Conservation (phyloP, 2,113 vertebrate species). For the Limnothrissa miodon region DNA sequence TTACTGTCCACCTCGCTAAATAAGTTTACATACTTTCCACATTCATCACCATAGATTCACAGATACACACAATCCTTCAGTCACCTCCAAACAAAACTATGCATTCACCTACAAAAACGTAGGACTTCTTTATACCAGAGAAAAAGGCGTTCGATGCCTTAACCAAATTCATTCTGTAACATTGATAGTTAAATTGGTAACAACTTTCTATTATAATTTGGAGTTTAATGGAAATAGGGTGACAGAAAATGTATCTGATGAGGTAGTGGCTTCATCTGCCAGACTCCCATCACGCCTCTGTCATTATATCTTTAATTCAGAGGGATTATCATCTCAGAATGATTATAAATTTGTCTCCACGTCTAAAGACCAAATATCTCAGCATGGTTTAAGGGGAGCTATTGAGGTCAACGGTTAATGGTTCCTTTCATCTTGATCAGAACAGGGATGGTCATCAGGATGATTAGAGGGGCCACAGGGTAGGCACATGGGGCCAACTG, state of each 20-base stretch:
- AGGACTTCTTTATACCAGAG: not conserved
- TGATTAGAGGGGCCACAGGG: constrained; percentile 13
- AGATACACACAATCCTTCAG: no score
- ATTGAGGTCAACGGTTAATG: constrained; percentile 39
- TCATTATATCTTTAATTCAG: constrained; percentile 28
- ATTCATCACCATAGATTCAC: not conserved
- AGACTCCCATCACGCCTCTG: not conserved
- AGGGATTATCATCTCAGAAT: constrained; percentile 30
- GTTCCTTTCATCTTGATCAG: constrained; percentile 39
- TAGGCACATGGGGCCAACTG: constrained; percentile 21
- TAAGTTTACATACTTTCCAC: not conserved
- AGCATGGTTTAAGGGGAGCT: constrained; percentile 26
- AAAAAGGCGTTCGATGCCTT: no score
- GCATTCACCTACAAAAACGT: not conserved
- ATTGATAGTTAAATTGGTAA: not conserved
- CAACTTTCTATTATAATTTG: not conserved
- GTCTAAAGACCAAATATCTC: constrained; percentile 22
- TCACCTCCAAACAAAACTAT: not conserved
- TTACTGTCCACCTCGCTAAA: no score
- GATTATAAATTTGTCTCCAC: constrained; percentile 31
- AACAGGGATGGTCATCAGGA: constrained; percentile 32
- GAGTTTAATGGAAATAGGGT: not conserved
- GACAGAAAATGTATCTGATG: not conserved
- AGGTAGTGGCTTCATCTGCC: not conserved
- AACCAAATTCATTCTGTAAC: no score